These are phyloP conservation scores for Agrochola litura DNA, from an alignment of 2,888 invertebrate species.

Conservation along the genomic window DNA sequence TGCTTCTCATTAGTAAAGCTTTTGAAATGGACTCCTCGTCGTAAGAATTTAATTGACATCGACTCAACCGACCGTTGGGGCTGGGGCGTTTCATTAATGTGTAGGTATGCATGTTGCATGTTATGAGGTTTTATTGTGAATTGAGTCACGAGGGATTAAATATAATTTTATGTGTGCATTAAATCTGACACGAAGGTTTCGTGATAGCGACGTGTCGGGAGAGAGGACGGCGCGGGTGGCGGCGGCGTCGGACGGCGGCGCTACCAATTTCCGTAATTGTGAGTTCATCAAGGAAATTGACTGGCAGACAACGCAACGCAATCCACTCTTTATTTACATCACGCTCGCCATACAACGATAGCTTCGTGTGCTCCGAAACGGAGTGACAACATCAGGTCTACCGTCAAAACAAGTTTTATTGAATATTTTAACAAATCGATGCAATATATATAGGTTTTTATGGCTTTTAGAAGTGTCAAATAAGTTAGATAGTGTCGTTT, in stretches of 20 bases:
- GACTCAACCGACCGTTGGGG: slow-evolving; percentile 71
- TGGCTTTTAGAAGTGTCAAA: slow-evolving; percentile 35
- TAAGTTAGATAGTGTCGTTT: slow-evolving; percentile 49
- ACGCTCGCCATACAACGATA: slow-evolving; percentile 73
- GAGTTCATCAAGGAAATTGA: slow-evolving; percentile 89
- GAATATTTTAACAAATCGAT: slow-evolving; percentile 68
- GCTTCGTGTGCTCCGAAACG: slow-evolving; percentile 71
- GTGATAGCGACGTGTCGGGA: slow-evolving; percentile 53
- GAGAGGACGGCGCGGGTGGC: slow-evolving; percentile 56
- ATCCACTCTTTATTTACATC: slow-evolving; percentile 81
- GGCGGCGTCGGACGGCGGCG: slow-evolving; percentile 67
- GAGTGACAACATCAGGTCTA: slow-evolving; percentile 71
- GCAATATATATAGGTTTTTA: slow-evolving; percentile 27
- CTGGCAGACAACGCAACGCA: slow-evolving; percentile 82
- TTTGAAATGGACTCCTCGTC: slow-evolving; percentile 80
- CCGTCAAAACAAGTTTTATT: slow-evolving; percentile 67
- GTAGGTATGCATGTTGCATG: slow-evolving; percentile 72
- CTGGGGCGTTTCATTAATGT: slow-evolving; percentile 78
- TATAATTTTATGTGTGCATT: slow-evolving; percentile 62
- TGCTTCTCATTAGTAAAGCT: slow-evolving; percentile 80
- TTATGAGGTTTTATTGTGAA: slow-evolving; percentile 63
- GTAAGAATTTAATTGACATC: slow-evolving; percentile 82
- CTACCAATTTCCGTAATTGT: slow-evolving; percentile 89
- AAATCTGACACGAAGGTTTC: slow-evolving; percentile 67
- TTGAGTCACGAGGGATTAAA: slow-evolving; percentile 69